These are phyloP conservation scores for Amblyjoppa fuscipennis DNA, from an alignment of 2,888 invertebrate species.

Conservation along the genomic window DNA sequence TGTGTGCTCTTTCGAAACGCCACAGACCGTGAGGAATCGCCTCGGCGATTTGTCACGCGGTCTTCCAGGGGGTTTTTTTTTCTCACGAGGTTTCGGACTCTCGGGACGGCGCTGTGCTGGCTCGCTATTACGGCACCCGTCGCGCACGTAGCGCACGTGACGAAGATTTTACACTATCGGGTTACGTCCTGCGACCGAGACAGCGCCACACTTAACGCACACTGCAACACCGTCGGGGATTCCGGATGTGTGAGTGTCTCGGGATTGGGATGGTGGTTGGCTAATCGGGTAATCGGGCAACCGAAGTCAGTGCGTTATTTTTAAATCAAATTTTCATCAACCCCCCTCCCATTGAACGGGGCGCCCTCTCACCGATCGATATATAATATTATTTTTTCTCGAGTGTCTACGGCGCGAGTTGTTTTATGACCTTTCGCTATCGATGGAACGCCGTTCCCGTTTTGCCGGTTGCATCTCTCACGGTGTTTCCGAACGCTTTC, in stretches of 20 bases:
- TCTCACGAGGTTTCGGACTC: slow-evolving; percentile 54
- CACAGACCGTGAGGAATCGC: slow-evolving; percentile 70
- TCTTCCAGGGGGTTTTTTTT: slow-evolving; percentile 65
- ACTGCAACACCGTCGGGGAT: slow-evolving; percentile 2
- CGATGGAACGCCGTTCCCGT: slow-evolving; percentile 46
- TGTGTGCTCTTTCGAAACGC: slow-evolving; percentile 30
- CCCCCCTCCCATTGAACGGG: not conserved
- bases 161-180: slow-evolving; percentile 52
- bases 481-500: slow-evolving; percentile 8
- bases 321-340: slow-evolving; percentile 5
- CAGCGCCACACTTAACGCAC: not conserved
- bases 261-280: not conserved
- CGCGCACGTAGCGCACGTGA: not conserved
- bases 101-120: slow-evolving; percentile 51
- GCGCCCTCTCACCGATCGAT: not conserved
- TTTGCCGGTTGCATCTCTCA: slow-evolving; percentile 30
- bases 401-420: slow-evolving; percentile 1
- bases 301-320: slow-evolving; percentile 50
- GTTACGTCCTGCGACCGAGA: slow-evolving; percentile 39
- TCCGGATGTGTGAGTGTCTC: not conserved
- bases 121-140: slow-evolving; percentile 40
- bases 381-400: slow-evolving; percentile 13
- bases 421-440: slow-evolving; percentile 63
- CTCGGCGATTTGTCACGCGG: slow-evolving; percentile 75
- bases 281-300: not conserved